A percentile compares a stretch with the other conserved stretches of the same genome.
These are phyloP conservation scores for Globodera ellingtonae DNA, from an alignment of 1,140 invertebrate species.

Conservation along the genomic window DNA sequence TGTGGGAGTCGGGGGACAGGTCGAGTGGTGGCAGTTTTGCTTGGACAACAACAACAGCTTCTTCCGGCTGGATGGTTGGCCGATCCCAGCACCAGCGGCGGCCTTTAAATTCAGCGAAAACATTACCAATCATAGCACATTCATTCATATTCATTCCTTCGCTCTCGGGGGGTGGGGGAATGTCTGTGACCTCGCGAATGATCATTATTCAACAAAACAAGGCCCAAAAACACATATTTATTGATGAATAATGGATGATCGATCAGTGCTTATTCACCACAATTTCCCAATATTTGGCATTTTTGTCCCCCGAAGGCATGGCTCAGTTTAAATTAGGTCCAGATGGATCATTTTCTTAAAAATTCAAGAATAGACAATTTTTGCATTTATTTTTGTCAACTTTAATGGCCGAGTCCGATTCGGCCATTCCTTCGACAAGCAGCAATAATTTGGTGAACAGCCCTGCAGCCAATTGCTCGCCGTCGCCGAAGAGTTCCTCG, in stretches of 20 bases:
- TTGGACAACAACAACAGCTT: not conserved
- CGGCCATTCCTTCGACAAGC: not conserved
- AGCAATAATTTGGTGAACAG: not conserved
- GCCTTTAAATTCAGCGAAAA: not conserved
- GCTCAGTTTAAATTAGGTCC: no score
- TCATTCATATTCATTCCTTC: not conserved
- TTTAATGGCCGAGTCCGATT: not conserved
- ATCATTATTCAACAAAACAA: no score
- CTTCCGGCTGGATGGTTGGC: not conserved
- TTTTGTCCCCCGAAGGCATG: no score
- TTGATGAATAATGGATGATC: not conserved
- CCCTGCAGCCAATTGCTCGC: not conserved
- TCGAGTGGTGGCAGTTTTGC: not conserved
- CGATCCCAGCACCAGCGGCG: not conserved
- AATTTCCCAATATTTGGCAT: no score
- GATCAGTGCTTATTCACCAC: not conserved
- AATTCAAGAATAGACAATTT: no score
- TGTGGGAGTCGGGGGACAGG: no score
- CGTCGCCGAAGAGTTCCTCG: not conserved
- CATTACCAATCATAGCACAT: not conserved
- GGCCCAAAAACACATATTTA: no score
- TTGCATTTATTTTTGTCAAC: not conserved
- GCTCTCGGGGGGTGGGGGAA: not conserved
- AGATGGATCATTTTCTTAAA: no score
- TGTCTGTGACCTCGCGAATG: no score